Conservation (phyloP, 2,888 invertebrate species). For the Netelia fuscicornis region DNA sequence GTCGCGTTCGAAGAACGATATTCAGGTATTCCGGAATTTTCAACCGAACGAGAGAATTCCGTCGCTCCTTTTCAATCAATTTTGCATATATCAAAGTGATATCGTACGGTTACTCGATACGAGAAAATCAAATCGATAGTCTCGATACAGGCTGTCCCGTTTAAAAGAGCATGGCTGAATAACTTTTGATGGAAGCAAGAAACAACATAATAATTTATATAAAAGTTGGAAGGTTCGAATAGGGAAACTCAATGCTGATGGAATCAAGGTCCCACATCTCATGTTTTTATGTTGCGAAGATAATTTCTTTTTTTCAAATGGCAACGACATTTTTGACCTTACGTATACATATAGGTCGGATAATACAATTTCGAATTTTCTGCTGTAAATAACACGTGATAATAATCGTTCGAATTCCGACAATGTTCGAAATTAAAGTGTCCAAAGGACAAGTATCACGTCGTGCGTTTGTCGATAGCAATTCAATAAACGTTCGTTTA, state of each 20-base stretch:
- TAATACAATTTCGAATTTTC: not conserved
- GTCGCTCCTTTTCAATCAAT: conserved; percentile 28
- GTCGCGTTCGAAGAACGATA: conserved; percentile 17
- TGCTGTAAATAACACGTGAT: not conserved
- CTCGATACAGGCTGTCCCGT: no score
- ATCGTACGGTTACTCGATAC: not conserved
- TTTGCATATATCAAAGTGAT: conserved; percentile 19
- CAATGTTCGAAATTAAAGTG: not conserved
- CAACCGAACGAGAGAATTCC: conserved; percentile 8
- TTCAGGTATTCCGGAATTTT: conserved; percentile 5
- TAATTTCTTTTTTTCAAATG: no score
- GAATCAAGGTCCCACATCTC: no score
- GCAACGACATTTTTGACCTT: no score
- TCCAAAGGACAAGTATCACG: conserved; percentile 29
- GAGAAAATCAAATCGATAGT: not conserved
- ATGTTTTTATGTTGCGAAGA: no score
- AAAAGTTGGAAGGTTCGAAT: no score
- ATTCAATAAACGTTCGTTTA: conserved; percentile 27
- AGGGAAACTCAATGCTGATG: no score
- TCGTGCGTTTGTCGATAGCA: conserved; percentile 16
- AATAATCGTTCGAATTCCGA: not conserved
- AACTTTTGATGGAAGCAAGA: no score
- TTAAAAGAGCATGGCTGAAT: no score
- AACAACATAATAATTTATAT: no score
- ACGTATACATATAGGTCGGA: not conserved